Percentiles rank a stretch among this genome's conserved stretches.
These are phyloP conservation scores for Eristalis intricaria DNA, from an alignment of 2,888 invertebrate species.

Conservation along the genomic window DNA sequence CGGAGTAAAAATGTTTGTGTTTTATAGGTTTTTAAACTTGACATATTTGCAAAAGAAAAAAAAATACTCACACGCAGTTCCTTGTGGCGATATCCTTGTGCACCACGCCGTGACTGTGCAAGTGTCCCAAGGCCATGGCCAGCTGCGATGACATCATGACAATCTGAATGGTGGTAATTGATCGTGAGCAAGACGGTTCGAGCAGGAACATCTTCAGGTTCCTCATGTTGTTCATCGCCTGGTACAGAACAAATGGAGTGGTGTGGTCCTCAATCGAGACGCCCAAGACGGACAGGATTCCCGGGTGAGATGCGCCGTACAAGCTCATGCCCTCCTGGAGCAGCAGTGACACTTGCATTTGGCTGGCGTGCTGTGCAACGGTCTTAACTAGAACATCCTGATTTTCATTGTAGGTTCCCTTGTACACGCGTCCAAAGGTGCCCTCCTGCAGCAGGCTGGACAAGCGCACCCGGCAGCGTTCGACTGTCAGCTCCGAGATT, in stretches of 20 bases:
- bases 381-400: conserved; percentile 93
- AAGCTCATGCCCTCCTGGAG: conserved; percentile 87
- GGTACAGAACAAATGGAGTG: conserved; percentile 93
- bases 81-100: conserved; percentile 95
- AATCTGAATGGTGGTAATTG: conserved; percentile 87
- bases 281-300: conserved; percentile 91
- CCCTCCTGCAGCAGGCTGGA: conserved; percentile 91
- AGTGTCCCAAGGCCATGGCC: conserved; percentile 91
- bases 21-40: no score
- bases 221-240: conserved; percentile 82
- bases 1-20: no score
- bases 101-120: conserved; percentile 92
- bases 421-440: conserved; percentile 93
- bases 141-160: conserved; percentile 93
- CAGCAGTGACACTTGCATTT: conserved; percentile 92
- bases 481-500: conserved; percentile 81
- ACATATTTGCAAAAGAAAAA: no score
- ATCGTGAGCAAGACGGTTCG: conserved; percentile 79
- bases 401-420: conserved; percentile 89
- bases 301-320: conserved; percentile 85
- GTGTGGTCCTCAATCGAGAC: conserved; percentile 95
- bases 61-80: conserved; percentile 92
- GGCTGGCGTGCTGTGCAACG: conserved; percentile 94
- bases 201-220: conserved; percentile 81
- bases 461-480: conserved; percentile 88